These are phyloP conservation scores for Toxotes lorentzi DNA, from an alignment of 2,797 vertebrate species.

Conservation along the genomic window DNA sequence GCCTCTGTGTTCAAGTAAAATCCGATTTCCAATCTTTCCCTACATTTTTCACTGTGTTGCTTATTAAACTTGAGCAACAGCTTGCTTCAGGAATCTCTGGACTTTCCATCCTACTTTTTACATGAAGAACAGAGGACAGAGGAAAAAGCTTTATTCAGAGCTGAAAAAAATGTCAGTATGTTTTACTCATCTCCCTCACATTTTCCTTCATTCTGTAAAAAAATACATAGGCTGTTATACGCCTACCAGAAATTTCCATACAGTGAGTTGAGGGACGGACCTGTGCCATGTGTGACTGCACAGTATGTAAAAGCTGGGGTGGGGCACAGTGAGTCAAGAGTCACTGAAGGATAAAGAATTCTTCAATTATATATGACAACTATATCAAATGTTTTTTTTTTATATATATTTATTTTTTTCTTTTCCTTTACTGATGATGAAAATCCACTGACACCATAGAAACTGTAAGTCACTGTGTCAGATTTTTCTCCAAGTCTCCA, in stretches of 20 bases:
- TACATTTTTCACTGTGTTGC: not conserved
- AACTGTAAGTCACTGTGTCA: not conserved
- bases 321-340: slow-evolving; percentile 55
- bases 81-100: not conserved
- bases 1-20: not conserved
- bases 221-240: slow-evolving; percentile 2
- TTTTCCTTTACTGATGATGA: not conserved
- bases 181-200: slow-evolving; percentile 36
- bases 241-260: slow-evolving; percentile 44
- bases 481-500: not conserved
- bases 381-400: not conserved
- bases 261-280: slow-evolving; percentile 29
- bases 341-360: slow-evolving; percentile 39
- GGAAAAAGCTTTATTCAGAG: not conserved
- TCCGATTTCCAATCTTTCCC: not conserved
- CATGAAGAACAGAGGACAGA: not conserved
- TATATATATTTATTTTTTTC: too few relatives aligned
- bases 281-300: slow-evolving; percentile 30
- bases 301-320: slow-evolving; percentile 58
- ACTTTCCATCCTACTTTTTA: not conserved
- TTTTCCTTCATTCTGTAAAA: slow-evolving; percentile 31
- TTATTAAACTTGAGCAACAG: not conserved
- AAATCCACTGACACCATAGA: not conserved
- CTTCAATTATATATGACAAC: slow-evolving; percentile 15
- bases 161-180: not conserved